Evolutionary conservation across 2,113 vertebrate species (phyloP), one percentile per base, ranked within the genome.

Genomic region (Empidonax traillii): DNA sequence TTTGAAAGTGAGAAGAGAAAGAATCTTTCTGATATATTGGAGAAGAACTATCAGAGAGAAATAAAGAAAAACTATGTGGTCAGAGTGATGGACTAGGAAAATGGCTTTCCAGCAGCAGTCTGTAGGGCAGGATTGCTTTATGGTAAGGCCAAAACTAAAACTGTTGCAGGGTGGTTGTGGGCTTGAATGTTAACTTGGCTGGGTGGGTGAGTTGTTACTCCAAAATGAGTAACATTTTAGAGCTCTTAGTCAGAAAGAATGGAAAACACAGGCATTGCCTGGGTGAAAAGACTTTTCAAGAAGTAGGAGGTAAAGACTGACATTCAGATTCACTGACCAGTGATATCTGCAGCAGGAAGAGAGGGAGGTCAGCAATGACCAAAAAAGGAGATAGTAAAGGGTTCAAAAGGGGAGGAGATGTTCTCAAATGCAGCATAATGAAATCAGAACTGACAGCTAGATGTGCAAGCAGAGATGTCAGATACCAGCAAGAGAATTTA

Each of bases 371-470:
- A 84, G 55, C 55, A 46, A 0, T 62, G 39, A 86, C 79, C 51
- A 33, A 80, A 88, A 85, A 80, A 69, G 46, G 59, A 90, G 49
- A 55, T 68, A 20, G 33, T 83, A 68, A 80, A 55, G 37, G 28
- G 12, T 81, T 73, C 79, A 74, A 80, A 88, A 90, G 59, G 68
- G 43, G 30, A 81, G 33, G 55, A 94, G 55, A 67, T 63, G 63
- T 46, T 94, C 20, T 88, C 58, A 87, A 73, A 82, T 35, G 39
- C 23, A 86, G 59, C 21, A 0, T 94, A 77, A 55, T 53, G 61
- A 77, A 92, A 94, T 49, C 83, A 67, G 83, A 95, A 77, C 67
- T 78, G 92, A 68, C 86, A 90, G 46, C 37, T 87, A 52, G 68
- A 35, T 77, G 39, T 14, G 39, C 80, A 76, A 80, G 83, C 51